Base-by-base conservation (phyloP, 2,888 invertebrate genomes). In the Hirtodrosophila histrioides region DNA sequence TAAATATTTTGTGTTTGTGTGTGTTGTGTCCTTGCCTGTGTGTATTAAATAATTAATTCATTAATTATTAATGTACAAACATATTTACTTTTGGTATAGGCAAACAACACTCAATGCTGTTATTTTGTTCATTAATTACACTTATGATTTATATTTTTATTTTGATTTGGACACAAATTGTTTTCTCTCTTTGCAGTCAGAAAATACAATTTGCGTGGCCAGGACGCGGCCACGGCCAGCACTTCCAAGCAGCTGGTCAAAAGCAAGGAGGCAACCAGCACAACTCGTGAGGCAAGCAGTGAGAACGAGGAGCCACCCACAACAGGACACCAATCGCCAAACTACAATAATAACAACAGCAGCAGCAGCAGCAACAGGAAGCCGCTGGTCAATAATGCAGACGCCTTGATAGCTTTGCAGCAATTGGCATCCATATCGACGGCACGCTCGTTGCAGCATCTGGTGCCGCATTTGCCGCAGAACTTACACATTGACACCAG, bases 351-450 rank as follows among this genome's bases (percentile, higher is more conserved):
- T 12, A 45, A 23, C 33, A 54, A 1, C 12, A 54, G 9, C n/a
- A 64, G 4, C 10, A 60, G 7, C 17, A 40, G 5, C 24, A 60
- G 3, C n/a, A 41, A 7, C 3, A 80, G 71, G 12, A 78, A 75
- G 23, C 44, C 56, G 8, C 10, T 78, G 53, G 49, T 70, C 10
- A 78, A 75, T 36, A 82, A 84, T 60, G 56, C 88, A 3, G 86
- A 83, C 27, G 90, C 91, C 10, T 50, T 91, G 49, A 90, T 91
- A 54, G 91, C 92, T 0, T 63, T 91, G 6, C 89, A 90, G 45
- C 91, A 91, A 62, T 58, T 91, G 75, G 91, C 91, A 7, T 90
- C 91, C 10, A 90, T 91, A 54, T 90, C 91, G 12, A 88, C 89
- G 17, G 78, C 86, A 0, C 84, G 84, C 53, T 76, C 86, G 10